Evolutionary conservation across 2,888 invertebrate species (phyloP).

Genomic region (Hirtodrosophila duncani): DNA sequence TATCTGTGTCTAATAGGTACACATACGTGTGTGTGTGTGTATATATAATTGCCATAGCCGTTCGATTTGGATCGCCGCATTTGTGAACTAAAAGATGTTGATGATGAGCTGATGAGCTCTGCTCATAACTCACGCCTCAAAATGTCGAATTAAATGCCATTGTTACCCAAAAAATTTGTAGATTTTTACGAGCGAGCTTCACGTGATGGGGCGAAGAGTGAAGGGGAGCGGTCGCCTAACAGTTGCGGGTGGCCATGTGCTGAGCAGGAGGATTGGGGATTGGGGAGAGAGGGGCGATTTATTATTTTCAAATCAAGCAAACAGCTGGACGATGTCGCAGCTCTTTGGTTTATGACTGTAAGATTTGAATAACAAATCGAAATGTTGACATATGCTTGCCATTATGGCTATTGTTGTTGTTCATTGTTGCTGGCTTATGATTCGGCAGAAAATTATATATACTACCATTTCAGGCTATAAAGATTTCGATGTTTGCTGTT

Average conservation of each 20-base stretch:
- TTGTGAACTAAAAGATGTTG: constrained; percentile 18
- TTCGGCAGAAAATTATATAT: constrained; percentile 13
- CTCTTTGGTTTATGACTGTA: constrained; percentile 50
- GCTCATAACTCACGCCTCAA: constrained; percentile 60
- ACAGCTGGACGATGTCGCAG: constrained; percentile 40
- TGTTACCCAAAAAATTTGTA: constrained; percentile 39
- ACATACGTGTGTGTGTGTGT: neutral
- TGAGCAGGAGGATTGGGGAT: neutral
- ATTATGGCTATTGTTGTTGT: constrained; percentile 55
- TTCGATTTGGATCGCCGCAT: constrained; percentile 1
- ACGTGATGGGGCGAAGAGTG: neutral
- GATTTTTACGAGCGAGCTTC: constrained; percentile 48
- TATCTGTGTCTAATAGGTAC: constrained; percentile 8
- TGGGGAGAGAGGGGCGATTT: neutral
- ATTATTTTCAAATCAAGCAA: too few species aligned
- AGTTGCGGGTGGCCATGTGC: neutral
- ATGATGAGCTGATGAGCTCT: constrained; percentile 50
- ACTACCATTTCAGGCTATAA: constrained; percentile 18
- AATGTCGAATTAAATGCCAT: constrained; percentile 60
- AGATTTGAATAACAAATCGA: constrained; percentile 74
- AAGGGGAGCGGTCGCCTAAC: neutral
- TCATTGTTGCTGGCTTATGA: constrained; percentile 16
- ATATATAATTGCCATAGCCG: constrained; percentile 18
- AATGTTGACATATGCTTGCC: constrained; percentile 75
- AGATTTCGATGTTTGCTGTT: constrained; percentile 32